Percentiles rank a stretch among this genome's conserved stretches.
These are phyloP conservation scores for Raja brachyura DNA, from an alignment of 2,113 vertebrate species.

Conservation along the genomic window DNA sequence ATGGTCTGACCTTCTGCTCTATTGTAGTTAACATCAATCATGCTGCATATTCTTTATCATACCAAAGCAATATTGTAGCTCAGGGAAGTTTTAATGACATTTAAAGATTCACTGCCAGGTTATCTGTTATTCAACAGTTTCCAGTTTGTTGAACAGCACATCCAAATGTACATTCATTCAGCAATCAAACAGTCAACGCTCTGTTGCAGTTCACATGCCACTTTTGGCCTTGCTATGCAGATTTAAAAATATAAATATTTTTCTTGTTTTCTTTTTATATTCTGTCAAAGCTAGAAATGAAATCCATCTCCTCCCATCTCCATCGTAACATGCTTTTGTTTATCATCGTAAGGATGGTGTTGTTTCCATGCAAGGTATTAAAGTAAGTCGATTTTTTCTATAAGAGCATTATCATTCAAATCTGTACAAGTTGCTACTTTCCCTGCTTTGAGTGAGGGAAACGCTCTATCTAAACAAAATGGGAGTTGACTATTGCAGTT, in stretches of 20 bases:
- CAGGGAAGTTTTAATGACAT: slow-evolving; percentile 9
- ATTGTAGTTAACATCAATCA: slow-evolving; percentile 10
- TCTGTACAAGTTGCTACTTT: slow-evolving; percentile 55
- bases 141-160: neutral
- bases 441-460: neutral
- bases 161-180: neutral
- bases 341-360: slow-evolving; percentile 42
- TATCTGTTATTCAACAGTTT: slow-evolving; percentile 12
- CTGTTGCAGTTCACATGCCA: slow-evolving; percentile 11
- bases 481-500: neutral
- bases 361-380: slow-evolving; percentile 77
- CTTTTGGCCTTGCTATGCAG: slow-evolving; percentile 50
- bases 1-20: slow-evolving; percentile 16
- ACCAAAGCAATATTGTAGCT: slow-evolving; percentile 1
- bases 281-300: slow-evolving; percentile 64
- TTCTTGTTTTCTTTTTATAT: slow-evolving; percentile 55
- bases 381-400: slow-evolving; percentile 57
- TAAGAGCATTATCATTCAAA: slow-evolving; percentile 79
- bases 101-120: slow-evolving; percentile 8
- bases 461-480: slow-evolving; percentile 31
- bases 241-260: slow-evolving; percentile 76
- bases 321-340: slow-evolving; percentile 62
- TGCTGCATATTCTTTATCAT: neutral
- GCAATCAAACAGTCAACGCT: slow-evolving; percentile 4
- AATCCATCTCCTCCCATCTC: slow-evolving; percentile 59